Percentiles rank a stretch among this genome's conserved stretches.
Conservation (phyloP, 2,888 invertebrate genomes). For the Drosophila conformis region DNA sequence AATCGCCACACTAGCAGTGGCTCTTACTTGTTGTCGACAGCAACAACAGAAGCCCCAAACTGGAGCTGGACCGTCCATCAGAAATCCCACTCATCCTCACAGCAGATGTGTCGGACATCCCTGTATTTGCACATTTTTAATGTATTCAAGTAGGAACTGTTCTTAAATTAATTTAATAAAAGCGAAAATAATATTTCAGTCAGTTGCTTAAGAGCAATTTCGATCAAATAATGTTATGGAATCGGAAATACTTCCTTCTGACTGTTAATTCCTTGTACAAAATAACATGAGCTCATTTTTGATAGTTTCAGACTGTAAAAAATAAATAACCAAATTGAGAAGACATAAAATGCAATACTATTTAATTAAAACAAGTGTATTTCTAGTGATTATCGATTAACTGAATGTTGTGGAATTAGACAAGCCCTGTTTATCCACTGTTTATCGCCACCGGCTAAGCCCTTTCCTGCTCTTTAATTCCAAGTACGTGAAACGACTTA, state of each 20-base stretch:
- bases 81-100: too few species aligned
- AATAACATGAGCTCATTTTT: not conserved
- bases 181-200: too few species aligned
- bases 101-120: too few species aligned
- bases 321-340: not conserved
- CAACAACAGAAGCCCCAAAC: too few species aligned
- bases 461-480: conserved; percentile 1
- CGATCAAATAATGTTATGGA: not conserved
- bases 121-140: not conserved
- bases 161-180: not conserved
- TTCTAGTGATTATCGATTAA: not conserved
- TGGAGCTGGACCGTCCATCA: too few species aligned
- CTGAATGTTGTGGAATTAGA: not conserved
- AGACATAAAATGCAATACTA: not conserved
- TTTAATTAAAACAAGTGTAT: not conserved
- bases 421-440: not conserved
- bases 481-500: conserved; percentile 21
- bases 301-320: not conserved
- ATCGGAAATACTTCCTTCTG: not conserved
- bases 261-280: not conserved
- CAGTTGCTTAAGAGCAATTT: not conserved
- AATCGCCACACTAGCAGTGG: not conserved
- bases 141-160: not conserved
- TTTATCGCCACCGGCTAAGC: not conserved
- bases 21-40: not conserved